phyloP scores from a whole-genome alignment of 2,113 vertebrate species.

The Raja brachyura region DNA sequence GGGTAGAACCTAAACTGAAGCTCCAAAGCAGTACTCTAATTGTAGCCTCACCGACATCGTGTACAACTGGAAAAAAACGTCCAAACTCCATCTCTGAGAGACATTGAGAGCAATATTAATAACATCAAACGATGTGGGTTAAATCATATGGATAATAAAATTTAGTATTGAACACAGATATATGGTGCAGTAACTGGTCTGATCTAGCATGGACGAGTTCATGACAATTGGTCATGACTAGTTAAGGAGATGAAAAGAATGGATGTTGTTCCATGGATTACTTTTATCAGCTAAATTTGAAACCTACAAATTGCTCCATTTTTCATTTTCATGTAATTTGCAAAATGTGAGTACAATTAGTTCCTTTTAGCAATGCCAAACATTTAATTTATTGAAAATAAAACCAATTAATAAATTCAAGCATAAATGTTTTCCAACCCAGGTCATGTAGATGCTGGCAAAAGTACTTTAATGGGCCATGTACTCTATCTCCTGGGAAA shows the following conservation, averaged over 20 bases:
- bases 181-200: slow-evolving; percentile 8
- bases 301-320: no score
- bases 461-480: slow-evolving; percentile 98
- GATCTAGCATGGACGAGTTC: neutral
- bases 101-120: neutral
- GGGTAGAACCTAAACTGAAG: no score
- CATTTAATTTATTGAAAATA: neutral
- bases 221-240: neutral
- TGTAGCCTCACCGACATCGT: no score
- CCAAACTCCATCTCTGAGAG: neutral
- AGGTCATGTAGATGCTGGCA: slow-evolving; percentile 97
- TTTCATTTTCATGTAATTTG: neutral
- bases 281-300: neutral
- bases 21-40: no score
- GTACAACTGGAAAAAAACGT: no score
- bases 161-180: neutral
- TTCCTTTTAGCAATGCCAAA: neutral
- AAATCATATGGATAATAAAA: neutral
- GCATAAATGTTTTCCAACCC: slow-evolving; percentile 37
- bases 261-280: neutral
- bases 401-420: neutral
- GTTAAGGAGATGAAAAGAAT: neutral
- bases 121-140: neutral
- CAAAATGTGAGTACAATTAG: neutral
- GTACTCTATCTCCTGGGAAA: slow-evolving; percentile 89